phyloP scores from a whole-genome alignment of 2,797 vertebrate species.

The Nasua narica region DNA sequence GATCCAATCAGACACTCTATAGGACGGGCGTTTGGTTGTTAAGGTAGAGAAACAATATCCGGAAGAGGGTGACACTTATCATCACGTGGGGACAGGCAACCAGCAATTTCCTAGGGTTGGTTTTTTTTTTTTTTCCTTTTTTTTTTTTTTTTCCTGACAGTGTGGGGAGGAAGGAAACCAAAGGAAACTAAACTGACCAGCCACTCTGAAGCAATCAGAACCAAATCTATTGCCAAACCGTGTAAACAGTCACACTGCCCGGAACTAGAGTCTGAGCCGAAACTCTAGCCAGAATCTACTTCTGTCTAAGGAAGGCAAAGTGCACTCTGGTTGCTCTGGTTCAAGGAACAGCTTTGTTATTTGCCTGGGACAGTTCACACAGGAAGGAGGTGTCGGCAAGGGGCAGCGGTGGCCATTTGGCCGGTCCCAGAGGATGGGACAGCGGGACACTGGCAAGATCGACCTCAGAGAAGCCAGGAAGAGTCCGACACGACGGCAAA shows the following conservation, averaged over 20 bases:
- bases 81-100: conserved; percentile 77
- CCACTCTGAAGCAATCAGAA: conserved; percentile 80
- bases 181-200: conserved; percentile 71
- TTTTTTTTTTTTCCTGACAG: conserved; percentile 70
- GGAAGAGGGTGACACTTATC: conserved; percentile 80
- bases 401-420: not conserved
- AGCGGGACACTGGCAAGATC: conserved; percentile 18
- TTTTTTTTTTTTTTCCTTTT: conserved; percentile 61
- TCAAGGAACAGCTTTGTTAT: conserved; percentile 26
- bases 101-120: conserved; percentile 63
- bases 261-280: conserved; percentile 78
- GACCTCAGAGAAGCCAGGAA: not conserved
- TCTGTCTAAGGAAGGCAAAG: conserved; percentile 76
- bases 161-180: conserved; percentile 55
- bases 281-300: conserved; percentile 60
- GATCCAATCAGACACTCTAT: conserved; percentile 90
- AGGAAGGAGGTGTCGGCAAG: conserved; percentile 1
- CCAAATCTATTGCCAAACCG: conserved; percentile 76
- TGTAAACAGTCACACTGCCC: conserved; percentile 81
- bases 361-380: conserved; percentile 30
- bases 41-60: conserved; percentile 86
- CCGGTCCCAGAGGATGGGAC: conserved; percentile 20
- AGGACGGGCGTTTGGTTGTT: conserved; percentile 88
- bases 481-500: not conserved
- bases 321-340: conserved; percentile 62